Base-by-base conservation (phyloP, 30 jellyfish, hydroid and myxozoan genomes). In the Chrysaora quinquecirrha region DNA sequence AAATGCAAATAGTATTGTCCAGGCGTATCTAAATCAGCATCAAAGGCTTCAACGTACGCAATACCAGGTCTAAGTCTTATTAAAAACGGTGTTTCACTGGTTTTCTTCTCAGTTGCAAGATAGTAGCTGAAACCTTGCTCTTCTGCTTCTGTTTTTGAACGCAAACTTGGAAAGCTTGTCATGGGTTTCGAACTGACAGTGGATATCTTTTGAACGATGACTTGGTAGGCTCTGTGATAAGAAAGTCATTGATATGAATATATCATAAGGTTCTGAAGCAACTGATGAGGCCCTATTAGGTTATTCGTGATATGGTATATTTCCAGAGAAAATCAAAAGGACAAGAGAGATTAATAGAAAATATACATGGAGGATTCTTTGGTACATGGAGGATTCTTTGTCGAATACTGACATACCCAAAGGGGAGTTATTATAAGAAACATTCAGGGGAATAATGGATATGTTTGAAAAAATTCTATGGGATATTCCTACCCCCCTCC, bases 1-100 rank as follows among this genome's bases (percentile, higher is more conserved):
- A 83, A 71, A 28, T 83, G 84, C 38, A 86, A 14, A 33, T 11
- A 61, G 70, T 86, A 86, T 1, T 56, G 65, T 76, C 96, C 96
- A 24, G 96, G 96, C 12, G 88, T 75, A 12, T 68, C 76, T 0
- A 86, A 65, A 12, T 76, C 84, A n/a, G 49, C 52, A 12, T 38
- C 33, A 0, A 86, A 34, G 1, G 85, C 86, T 23, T 76, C 82
- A 22, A 86, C 90, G 47, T 12, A 10, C 4, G 82, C 74, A 4
- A 27, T 52, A 9, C 96, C 96, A 65, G 96, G 96, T 21, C 30
- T 30, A 23, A 86, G 20, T 30, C 56, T 48, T n/a, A 76, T 28
- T 14, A 29, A 2, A 23, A 43, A 38, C 1, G 89, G 89, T 67
- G 48, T 75, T 11, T 33, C 50, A 3, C 24, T 28, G 11, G 83